Evolutionary conservation across 2,113 vertebrate genomes (phyloP), one percentile per base, ranked within the genome.

Genomic region (Ancistrus triradiatus): DNA sequence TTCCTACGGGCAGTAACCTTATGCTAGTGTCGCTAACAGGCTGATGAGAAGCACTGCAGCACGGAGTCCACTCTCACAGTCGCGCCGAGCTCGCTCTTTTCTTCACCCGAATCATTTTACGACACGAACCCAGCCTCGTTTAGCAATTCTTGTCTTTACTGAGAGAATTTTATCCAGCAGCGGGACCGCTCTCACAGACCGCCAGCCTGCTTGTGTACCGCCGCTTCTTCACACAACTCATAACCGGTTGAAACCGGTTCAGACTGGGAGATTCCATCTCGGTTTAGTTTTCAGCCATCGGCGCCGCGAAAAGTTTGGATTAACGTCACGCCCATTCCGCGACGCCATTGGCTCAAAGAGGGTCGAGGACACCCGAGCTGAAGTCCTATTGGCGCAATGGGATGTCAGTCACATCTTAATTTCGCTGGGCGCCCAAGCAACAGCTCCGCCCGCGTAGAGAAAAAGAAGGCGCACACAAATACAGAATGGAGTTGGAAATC

Each of bases 231-330:
- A 91, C 92, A 91, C 92, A 88, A 91, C 93, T 95, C 91, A 80
- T 90, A 97, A 96, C 95, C 94, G 95, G 95, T 92, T 98, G 92
- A 95, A 97, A 98, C 95, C 95, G 95, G 95, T 98, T 97, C 95
- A 98, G 95, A 98, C 94, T 95, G 95, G 94, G 95, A 98, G 94
- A 98, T 96, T 98, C 95, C 95, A 97, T 98, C 94, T 98, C 95
- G 94, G 94, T 95, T 95, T 94, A 98, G 95, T 95, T 98, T 95
- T 95, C 94, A 93, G 94, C 94, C 94, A 91, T 93, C 95, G 94
- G 94, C 94, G 94, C 94, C 95, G 92, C 95, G 91, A 91, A 97
- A 95, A 95, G 91, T 93, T 97, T 95, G 91, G 91, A 93, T 92
- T 86, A 84, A 85, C 80, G 87, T 80, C 59, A 88, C 93, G 88